A percentile compares a stretch with the other conserved stretches of the same genome.
Conservation (phyloP, 2,797 vertebrate species). For the Sebastolobus alascanus region DNA sequence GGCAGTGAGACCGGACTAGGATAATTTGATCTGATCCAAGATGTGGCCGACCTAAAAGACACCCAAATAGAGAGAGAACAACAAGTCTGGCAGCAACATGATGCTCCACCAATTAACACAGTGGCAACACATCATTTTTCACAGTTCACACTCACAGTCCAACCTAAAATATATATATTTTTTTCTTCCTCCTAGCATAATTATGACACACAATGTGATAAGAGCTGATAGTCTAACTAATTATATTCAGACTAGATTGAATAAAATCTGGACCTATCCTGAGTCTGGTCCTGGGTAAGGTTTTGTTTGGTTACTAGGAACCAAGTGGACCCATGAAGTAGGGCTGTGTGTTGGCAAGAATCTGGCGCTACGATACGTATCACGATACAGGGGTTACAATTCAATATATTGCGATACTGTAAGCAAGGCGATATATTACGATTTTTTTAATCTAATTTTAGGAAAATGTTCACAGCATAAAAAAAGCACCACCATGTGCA, state of each 20-base stretch:
- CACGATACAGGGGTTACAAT: no score
- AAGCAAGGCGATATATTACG: no score
- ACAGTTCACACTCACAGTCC: background rate
- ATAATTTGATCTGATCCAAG: constrained; percentile 15
- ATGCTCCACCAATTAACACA: background rate
- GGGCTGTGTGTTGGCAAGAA: no score
- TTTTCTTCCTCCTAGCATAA: background rate
- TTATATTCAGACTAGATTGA: background rate
- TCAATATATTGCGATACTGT: no score
- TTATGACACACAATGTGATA: background rate
- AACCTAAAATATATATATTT: background rate
- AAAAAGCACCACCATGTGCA: no score
- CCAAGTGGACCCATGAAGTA: no score
- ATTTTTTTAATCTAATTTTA: no score
- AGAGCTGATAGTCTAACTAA: background rate
- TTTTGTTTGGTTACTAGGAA: background rate
- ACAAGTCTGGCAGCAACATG: constrained; percentile 3
- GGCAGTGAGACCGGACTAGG: background rate
- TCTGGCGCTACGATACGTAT: no score
- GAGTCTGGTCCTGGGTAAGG: background rate
- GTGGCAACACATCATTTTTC: background rate
- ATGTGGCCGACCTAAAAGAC: background rate
- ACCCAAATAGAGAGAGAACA: background rate
- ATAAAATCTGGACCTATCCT: background rate
- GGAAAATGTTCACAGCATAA: no score